Base-by-base conservation (phyloP, 2,888 invertebrate species). In the Theodoxus fluviatilis region DNA sequence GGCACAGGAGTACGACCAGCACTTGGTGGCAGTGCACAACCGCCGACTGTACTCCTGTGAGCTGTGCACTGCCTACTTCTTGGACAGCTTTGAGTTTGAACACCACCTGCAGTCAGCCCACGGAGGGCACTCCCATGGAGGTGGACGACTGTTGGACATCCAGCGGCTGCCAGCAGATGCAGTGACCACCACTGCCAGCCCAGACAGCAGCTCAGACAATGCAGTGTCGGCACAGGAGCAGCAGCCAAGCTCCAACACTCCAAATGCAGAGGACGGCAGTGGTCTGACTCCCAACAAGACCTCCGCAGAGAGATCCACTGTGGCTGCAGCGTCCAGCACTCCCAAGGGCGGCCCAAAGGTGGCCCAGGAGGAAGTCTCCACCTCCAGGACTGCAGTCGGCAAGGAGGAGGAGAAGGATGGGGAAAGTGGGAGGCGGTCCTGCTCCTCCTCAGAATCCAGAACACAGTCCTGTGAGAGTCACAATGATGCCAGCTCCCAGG, bases 141-240 rank as follows among this genome's bases (percentile, higher is more conserved):
- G 52, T n/a, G n/a, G 6, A n/a, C 6, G 25, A 22, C 6, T 52
- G 52, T 52, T n/a, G 22, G 67, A 67, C 38, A 49, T 75, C 18
- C 70, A 73, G 47, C 70, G 74, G 18, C 33, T 74, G 22, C 75
- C 79, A 12, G 81, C 82, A 1, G 81, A 82, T 55, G 76, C 77
- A 12, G 78, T 77, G 33, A 78, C 79, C 7, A 76, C 79, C 3
- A 74, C 73, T 28, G 80, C 77, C 38, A 80, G 81, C 68, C 80
- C 82, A 6, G 82, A 82, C 70, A 81, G 81, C 72, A 81, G 81
- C 66, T 80, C 76, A 68, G 80, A 81, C 66, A 74, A 75, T 18
- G 66, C 64, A 18, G 65, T 52, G 49, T 63, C 47, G 18, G 38
- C 38, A 0, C 57, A 40, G 18, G 68, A 64, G 47, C n/a, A 33